phyloP scores from a whole-genome alignment of 2,797 vertebrate species.

The Platyrinchus mystaceus region DNA sequence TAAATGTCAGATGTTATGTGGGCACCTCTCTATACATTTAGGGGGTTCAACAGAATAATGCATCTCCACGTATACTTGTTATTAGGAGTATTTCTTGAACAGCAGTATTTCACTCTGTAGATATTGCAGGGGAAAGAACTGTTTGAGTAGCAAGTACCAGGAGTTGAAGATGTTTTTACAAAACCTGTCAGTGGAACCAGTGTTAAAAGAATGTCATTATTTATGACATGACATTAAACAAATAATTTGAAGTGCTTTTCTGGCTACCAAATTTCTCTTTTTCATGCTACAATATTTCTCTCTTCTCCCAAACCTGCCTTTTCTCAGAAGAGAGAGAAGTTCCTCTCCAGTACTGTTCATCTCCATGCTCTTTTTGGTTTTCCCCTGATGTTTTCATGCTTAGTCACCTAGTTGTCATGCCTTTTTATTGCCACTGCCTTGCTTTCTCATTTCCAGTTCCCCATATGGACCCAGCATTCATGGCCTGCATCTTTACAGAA shows the following conservation, averaged over 20 bases:
- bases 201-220: not conserved
- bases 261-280: not conserved
- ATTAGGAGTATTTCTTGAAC: not conserved
- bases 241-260: not conserved
- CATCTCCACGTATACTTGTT: not conserved
- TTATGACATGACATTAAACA: not conserved
- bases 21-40: not conserved
- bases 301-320: not conserved
- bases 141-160: not conserved
- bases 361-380: not conserved
- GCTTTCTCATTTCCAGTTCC: constrained; percentile 11
- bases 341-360: not conserved
- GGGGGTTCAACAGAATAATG: not conserved
- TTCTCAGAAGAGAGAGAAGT: not conserved
- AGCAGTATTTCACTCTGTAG: not conserved
- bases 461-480: not conserved
- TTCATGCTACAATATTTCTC: not conserved
- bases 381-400: not conserved
- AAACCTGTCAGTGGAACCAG: not conserved
- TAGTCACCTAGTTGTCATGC: not conserved
- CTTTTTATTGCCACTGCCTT: not conserved
- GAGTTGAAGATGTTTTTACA: not conserved
- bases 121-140: not conserved
- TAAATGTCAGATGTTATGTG: not conserved
- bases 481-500: not conserved